Base-by-base conservation (phyloP, 2,113 vertebrate species). In the Paraplagusia blochii region DNA sequence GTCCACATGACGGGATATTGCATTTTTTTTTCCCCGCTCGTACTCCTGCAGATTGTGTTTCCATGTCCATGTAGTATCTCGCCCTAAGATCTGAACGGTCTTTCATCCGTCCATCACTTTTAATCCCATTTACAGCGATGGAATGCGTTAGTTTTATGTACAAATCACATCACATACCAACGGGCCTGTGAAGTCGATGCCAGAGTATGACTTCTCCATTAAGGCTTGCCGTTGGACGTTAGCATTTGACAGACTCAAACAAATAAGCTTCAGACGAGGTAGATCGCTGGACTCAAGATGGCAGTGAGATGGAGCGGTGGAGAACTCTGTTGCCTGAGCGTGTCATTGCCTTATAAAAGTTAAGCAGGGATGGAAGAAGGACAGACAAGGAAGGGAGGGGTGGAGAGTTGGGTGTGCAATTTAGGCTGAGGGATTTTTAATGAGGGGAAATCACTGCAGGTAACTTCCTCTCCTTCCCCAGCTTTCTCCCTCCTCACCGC, bases 361-460 rank as follows among this genome's bases (percentile, higher is more conserved):
- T 57, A 66, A 63, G 50, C 44, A 22, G 46, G 15, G 58, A 15
- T 61, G 60, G 53, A 62, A 40, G 61, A 38, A 34, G 43, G 38
- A 16, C 14, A 72, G 51, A 47, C 46, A 10, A 8, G 47, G 47
- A 53, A 50, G 44, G 68, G 48, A 66, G 62, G 67, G 74, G 60
- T 43, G 3, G 13, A 70, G 64, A 16, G 35, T 15, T 52, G 56
- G 59, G 50, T 56, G 66, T 77, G 63, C 74, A 66, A 81, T 78
- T 79, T 80, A 63, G 57, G 66, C 55, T 48, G 50, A 73, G 65
- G 68, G 52, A 64, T 76, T 77, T 87, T 87, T 87, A 83, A 87
- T 87, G 81, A 87, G 75, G 53, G 69, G 74, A 88, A 90, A 93
- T 89, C 92, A 89, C 92, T 89, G 91, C 92, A 92, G 92, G 93